A percentile compares a stretch with the other conserved stretches of the same genome.
These are phyloP conservation scores for Diabrotica balteata DNA, from an alignment of 2,888 invertebrate genomes.

Conservation along the genomic window DNA sequence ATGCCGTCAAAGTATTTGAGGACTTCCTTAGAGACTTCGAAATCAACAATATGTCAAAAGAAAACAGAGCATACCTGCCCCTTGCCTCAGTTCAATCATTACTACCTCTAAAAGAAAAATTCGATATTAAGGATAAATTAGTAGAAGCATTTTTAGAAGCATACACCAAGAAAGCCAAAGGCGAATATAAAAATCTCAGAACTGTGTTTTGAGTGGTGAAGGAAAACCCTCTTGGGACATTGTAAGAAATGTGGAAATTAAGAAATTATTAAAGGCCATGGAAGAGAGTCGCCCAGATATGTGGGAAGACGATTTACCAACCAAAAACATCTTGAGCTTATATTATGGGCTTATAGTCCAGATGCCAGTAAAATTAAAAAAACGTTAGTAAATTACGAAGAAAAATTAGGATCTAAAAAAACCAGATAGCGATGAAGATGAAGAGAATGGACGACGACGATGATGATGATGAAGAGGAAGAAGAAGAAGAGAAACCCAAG, in stretches of 20 bases:
- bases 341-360: constrained; percentile 80
- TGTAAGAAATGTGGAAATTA: constrained; percentile 70
- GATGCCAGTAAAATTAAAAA: constrained; percentile 74
- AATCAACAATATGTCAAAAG: constrained; percentile 69
- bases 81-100: constrained; percentile 67
- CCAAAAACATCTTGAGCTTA: constrained; percentile 71
- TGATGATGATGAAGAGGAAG: constrained; percentile 34
- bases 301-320: constrained; percentile 73
- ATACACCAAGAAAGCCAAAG: constrained; percentile 68
- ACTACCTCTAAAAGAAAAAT: constrained; percentile 63
- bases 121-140: constrained; percentile 61
- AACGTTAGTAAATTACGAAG: constrained; percentile 61
- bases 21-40: constrained; percentile 79
- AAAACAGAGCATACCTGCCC: constrained; percentile 74
- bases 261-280: constrained; percentile 65
- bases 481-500: constrained; percentile 28
- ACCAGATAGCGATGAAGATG: constrained; percentile 33
- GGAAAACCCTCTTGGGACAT: constrained; percentile 77
- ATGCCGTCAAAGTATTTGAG: constrained; percentile 74
- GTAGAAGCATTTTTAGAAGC: constrained; percentile 68
- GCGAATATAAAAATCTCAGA: constrained; percentile 77
- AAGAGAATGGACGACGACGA: constrained; percentile 35
- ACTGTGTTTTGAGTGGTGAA: constrained; percentile 66
- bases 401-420: constrained; percentile 56
- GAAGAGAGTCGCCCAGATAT: constrained; percentile 70